These are phyloP conservation scores for Drosophila prostipennis DNA, from an alignment of 2,888 invertebrate genomes.

Conservation along the genomic window DNA sequence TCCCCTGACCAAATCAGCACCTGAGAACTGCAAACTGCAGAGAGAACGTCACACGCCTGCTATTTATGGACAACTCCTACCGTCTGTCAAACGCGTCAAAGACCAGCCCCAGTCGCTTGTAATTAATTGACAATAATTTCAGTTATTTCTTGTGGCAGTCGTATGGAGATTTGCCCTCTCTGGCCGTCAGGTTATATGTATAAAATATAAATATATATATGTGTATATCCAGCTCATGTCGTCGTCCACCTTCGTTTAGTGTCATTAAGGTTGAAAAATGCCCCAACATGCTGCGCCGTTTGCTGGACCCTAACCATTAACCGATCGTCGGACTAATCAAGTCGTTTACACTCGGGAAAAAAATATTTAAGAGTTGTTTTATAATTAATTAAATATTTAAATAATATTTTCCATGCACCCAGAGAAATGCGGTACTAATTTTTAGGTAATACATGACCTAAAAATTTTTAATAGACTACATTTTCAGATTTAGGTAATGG, in stretches of 20 bases:
- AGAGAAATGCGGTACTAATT: no score
- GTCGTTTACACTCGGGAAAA: not conserved
- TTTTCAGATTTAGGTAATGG: no score
- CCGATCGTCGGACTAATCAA: constrained; percentile 16
- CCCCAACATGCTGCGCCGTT: constrained; percentile 53
- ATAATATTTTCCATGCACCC: no score
- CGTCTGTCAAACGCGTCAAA: constrained; percentile 77
- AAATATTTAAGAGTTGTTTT: not conserved
- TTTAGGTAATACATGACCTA: no score
- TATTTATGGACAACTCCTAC: constrained; percentile 69
- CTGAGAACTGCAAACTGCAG: constrained; percentile 28
- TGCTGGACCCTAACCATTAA: constrained; percentile 46
- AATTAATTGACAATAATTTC: constrained; percentile 80
- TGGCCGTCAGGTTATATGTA: constrained; percentile 4
- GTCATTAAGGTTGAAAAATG: constrained; percentile 74
- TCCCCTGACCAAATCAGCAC: constrained; percentile 26
- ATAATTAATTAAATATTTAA: not conserved
- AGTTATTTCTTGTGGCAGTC: constrained; percentile 70
- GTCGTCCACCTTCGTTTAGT: constrained; percentile 62
- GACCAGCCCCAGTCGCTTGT: constrained; percentile 65
- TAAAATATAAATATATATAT: not conserved
- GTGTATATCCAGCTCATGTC: constrained; percentile 34
- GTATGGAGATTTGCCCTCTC: constrained; percentile 34
- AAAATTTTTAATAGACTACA: no score
- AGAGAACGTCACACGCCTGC: constrained; percentile 57